Evolutionary conservation across 2,797 vertebrate species (phyloP), one percentile per base, ranked within the genome.

Genomic region (Lophius americanus): DNA sequence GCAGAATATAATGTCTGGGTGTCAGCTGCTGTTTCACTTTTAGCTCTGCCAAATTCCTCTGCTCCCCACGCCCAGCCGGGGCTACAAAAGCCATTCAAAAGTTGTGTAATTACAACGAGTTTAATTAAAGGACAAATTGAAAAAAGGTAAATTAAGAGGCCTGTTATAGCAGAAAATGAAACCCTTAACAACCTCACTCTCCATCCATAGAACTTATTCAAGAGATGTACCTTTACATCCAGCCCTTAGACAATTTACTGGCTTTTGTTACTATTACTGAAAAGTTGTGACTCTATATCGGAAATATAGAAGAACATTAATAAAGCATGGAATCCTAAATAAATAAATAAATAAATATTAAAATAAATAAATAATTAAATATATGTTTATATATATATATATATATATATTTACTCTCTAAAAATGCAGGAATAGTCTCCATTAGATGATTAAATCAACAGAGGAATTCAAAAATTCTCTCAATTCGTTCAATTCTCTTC

Each of bases 91-190:
- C 75, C 80, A 75, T 81, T 88, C 73, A 81, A 83, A 78, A 88
- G 74, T 87, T 75, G 78, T 91, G 86, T 91, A 92, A 92, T 92
- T 92, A 91, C 76, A 70, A 79, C 51, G 72, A 83, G 81, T 87
- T 90, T 91, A 93, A 93, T 92, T 92, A 92, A 90, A 92, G 87
- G 88, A 84, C 54, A 53, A 85, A 83, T 84, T 85, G 59, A 75
- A 76, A 86, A 55, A 89, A 88, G 75, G 80, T 72, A 84, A 91
- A 92, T 90, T 89, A 91, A 90, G 91, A 86, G 82, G 76, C 66
- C 82, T 88, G 84, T 81, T 92, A 89, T 91, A 91, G 81, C 36
- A 75, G 76, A 91, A 88, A 92, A 91, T 90, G 70, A 91, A 91
- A 92, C 71, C 76, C 82, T 92, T 90, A 86, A 92, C 88, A 87